Evolutionary conservation across 2,113 vertebrate genomes (phyloP), one percentile per base, ranked within the genome.

Genomic region (Erpornis zantholeuca): DNA sequence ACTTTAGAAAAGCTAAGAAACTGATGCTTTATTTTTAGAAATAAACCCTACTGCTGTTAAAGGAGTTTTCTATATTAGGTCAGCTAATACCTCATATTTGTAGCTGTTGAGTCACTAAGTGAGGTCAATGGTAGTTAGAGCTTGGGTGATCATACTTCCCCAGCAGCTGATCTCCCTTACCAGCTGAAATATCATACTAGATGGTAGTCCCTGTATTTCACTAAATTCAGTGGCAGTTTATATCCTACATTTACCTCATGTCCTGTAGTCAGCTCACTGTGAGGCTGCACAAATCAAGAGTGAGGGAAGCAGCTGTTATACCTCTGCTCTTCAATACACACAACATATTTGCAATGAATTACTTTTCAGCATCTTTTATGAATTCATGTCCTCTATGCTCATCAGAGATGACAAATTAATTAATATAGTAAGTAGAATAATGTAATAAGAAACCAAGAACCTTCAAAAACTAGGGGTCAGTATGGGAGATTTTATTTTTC

Each of bases 281-380:
- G 87, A 93, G 52, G 88, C 33, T 89, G 66, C 72, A 98, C 94
- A 98, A 98, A 97, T 90, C 7, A 2, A 86, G 80, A 80, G 88
- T 92, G 83, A 92, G 96, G 96, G 96, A 38, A 92, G 92, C 98
- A 98, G 98, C 97, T 98, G 98, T 96, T 92, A 45, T 84, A 93
- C 88, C 80, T 89, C 80, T 91, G 77, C 81, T 97, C 91, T 93
- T 97, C 96, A 97, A 52, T 92, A 70, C 81, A 61, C 79, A 83
- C 19, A 69, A 89, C 45, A 28, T 95, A 88, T 92, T 97, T 96
- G 93, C 65, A 96, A 92, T 89, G 86, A 97, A 97, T 98, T 98
- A 88, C 22, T 52, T 96, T 90, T 88, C 89, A 90, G 40, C 49
- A 76, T 88, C 88, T 96, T 94, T 94, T 94, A 91, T 96, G 95